Evolutionary conservation across 2,797 vertebrate species (phyloP).

Genomic region (Enteromius treurensis): DNA sequence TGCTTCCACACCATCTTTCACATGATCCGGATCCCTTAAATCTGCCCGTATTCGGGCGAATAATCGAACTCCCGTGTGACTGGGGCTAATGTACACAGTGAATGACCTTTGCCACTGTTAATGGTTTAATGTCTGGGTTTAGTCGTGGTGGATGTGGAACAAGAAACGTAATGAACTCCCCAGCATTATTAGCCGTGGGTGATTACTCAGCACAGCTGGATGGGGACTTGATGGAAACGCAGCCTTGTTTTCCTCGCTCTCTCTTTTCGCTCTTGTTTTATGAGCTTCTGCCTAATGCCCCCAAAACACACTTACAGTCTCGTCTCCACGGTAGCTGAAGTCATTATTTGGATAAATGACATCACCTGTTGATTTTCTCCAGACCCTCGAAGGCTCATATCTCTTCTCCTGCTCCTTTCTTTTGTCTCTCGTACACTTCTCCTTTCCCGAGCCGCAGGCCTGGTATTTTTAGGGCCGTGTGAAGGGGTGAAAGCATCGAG

Average conservation of each 20-base stretch:
- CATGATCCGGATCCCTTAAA: conserved; percentile 31
- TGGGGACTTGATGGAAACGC: conserved; percentile 56
- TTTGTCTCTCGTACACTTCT: conserved; percentile 8
- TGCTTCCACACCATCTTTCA: conserved; percentile 52
- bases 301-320: conserved; percentile 50
- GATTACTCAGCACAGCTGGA: conserved; percentile 46
- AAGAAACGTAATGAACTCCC: conserved; percentile 44
- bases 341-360: conserved; percentile 63
- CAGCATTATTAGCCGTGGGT: conserved; percentile 40
- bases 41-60: conserved; percentile 44
- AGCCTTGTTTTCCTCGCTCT: conserved; percentile 60
- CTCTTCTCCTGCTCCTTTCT: conserved; percentile 17
- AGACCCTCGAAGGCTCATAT: conserved; percentile 49
- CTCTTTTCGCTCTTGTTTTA: conserved; percentile 49
- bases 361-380: conserved; percentile 71
- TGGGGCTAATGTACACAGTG: conserved; percentile 54
- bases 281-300: conserved; percentile 53
- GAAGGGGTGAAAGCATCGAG: conserved; percentile 40
- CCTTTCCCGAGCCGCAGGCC: conserved; percentile 39
- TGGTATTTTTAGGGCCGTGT: conserved; percentile 51
- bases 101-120: conserved; percentile 55
- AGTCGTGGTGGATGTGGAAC: conserved; percentile 51
- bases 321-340: conserved; percentile 53
- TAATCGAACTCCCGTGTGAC: conserved; percentile 53
- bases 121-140: conserved; percentile 55